Evolutionary conservation across 1,140 invertebrate species (phyloP).

Genomic region (Neelides sp.): DNA sequence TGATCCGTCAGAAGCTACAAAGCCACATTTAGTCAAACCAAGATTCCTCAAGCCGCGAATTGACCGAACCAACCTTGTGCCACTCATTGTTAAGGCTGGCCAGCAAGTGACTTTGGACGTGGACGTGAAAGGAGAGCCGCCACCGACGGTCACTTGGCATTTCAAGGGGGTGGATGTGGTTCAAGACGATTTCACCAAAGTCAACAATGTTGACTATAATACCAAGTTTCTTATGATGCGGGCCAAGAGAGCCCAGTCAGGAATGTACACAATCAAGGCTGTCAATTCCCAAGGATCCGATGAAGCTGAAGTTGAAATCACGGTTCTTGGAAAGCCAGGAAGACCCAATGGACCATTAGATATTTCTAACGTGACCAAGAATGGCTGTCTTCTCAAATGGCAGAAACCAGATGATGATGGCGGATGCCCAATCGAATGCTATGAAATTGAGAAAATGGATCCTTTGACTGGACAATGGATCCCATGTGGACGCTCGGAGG

Average conservation of each 20-base stretch:
- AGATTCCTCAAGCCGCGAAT: slow-evolving; percentile 84
- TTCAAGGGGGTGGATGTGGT: slow-evolving; percentile 63
- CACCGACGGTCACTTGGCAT: slow-evolving; percentile 80
- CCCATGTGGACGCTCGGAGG: slow-evolving; percentile 61
- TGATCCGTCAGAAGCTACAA: slow-evolving; percentile 85
- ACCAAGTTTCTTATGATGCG: slow-evolving; percentile 77
- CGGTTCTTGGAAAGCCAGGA: slow-evolving; percentile 55
- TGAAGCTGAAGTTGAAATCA: slow-evolving; percentile 76
- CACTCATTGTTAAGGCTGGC: slow-evolving; percentile 74
- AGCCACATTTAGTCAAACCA: slow-evolving; percentile 88
- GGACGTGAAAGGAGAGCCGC: slow-evolving; percentile 85
- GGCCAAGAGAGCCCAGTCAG: slow-evolving; percentile 65
- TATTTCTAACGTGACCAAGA: slow-evolving; percentile 79
- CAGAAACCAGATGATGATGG: slow-evolving; percentile 79
- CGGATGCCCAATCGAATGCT: slow-evolving; percentile 81
- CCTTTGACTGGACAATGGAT: slow-evolving; percentile 85
- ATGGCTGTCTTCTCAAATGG: slow-evolving; percentile 86
- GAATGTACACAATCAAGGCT: slow-evolving; percentile 82
- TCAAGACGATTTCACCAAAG: slow-evolving; percentile 52
- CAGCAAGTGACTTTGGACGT: slow-evolving; percentile 79
- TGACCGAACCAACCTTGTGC: slow-evolving; percentile 69
- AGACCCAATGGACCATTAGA: slow-evolving; percentile 76
- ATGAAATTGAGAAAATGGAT: slow-evolving; percentile 94
- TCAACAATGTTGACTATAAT: slow-evolving; percentile 78
- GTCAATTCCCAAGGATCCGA: slow-evolving; percentile 90